These are phyloP conservation scores for Liodrosophila aerea DNA, from an alignment of 2,888 invertebrate species.

Conservation along the genomic window DNA sequence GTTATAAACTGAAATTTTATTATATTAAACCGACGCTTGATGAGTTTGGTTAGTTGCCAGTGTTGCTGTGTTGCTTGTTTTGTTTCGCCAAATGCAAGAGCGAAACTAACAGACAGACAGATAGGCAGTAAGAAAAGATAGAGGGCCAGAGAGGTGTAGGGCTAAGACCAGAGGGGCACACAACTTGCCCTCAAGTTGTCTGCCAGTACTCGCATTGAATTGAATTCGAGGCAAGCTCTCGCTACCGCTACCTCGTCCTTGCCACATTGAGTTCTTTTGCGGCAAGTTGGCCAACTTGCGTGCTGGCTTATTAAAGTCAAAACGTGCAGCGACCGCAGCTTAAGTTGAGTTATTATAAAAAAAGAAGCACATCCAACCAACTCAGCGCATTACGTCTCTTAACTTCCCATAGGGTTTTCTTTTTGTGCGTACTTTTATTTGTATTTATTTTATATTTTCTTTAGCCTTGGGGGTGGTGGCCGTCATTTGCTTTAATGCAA, in stretches of 20 bases:
- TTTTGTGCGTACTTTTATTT: not conserved
- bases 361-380: slow-evolving; percentile 27
- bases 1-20: slow-evolving; percentile 79
- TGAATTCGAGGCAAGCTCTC: slow-evolving; percentile 57
- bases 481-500: slow-evolving; percentile 73
- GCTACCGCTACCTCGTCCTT: slow-evolving; percentile 11
- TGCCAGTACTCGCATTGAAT: slow-evolving; percentile 55
- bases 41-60: slow-evolving; percentile 73
- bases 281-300: slow-evolving; percentile 66
- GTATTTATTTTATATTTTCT: slow-evolving; percentile 1
- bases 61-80: slow-evolving; percentile 49
- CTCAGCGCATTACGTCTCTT: slow-evolving; percentile 1
- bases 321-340: slow-evolving; percentile 67
- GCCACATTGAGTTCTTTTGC: slow-evolving; percentile 33
- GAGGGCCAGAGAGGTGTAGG: slow-evolving; percentile 13
- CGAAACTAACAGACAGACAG: slow-evolving; percentile 1
- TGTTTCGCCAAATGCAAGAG: slow-evolving; percentile 32
- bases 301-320: slow-evolving; percentile 76
- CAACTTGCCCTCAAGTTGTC: slow-evolving; percentile 46
- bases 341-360: slow-evolving; percentile 73
- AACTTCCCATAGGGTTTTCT: slow-evolving; percentile 4
- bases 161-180: slow-evolving; percentile 25
- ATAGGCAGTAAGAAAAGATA: not conserved
- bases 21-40: slow-evolving; percentile 78
- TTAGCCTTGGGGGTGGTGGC: slow-evolving; percentile 11